phyloP scores from a whole-genome alignment of 2,888 invertebrate species.

The Sisyra nigra region DNA sequence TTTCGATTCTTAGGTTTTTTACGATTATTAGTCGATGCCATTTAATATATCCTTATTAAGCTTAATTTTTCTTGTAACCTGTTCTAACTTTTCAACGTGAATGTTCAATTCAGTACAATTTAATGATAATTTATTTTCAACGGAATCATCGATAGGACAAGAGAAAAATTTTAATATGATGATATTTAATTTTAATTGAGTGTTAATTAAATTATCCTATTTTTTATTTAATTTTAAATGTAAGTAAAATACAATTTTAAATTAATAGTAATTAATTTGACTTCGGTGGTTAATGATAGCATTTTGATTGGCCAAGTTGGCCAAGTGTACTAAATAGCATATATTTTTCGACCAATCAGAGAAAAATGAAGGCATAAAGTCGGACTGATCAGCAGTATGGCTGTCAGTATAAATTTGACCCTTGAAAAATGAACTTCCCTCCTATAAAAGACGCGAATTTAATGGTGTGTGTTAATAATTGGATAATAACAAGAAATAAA shows the following conservation, averaged over 20 bases:
- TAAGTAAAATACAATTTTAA: neutral
- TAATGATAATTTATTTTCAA: no score
- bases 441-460: slow-evolving; percentile 37
- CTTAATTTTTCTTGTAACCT: no score
- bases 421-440: slow-evolving; percentile 72
- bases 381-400: slow-evolving; percentile 78
- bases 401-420: slow-evolving; percentile 96
- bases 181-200: neutral
- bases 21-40: slow-evolving; percentile 10
- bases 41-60: neutral
- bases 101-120: no score
- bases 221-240: no score
- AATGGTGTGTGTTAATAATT: slow-evolving; percentile 9
- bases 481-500: slow-evolving; percentile 4
- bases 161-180: neutral
- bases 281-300: neutral
- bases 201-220: neutral
- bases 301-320: slow-evolving; percentile 6
- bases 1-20: slow-evolving; percentile 29
- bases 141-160: no score
- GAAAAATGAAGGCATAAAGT: slow-evolving; percentile 58
- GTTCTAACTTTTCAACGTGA: no score
- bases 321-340: neutral
- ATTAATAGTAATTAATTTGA: neutral
- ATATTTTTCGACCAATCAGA: slow-evolving; percentile 41